Evolutionary conservation across 2,888 invertebrate species (phyloP), one percentile per base, ranked within the genome.

Genomic region (Neria commutata): DNA sequence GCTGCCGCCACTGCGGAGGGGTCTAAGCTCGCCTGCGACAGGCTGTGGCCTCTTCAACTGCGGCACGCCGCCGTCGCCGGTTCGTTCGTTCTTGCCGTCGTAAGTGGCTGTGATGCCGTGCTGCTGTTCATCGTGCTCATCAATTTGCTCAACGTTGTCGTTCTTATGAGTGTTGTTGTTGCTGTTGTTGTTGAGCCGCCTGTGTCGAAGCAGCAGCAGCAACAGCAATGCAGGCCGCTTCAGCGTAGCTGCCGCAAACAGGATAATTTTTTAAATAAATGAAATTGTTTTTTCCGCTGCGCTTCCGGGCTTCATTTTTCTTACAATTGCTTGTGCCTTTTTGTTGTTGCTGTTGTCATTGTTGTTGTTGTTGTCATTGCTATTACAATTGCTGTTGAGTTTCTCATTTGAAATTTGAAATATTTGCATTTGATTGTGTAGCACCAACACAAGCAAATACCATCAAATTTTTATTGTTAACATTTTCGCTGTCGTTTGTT

Each of bases 341-440:
- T 50, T 19, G 46, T 21, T 5, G 4, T 46, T 6, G 60, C 47
- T 62, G 50, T 45, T 49, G 49, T 24, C 58, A 26, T 14, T 58
- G 60, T 29, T 17, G 40, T n/a, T 23, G 48, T 16, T 23, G 24
- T 33, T 53, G 50, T 29, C 29, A 26, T 46, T 50, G 23, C 29
- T 46, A 24, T 19, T 23, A 24, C 37, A 3, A 16, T 25, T 34
- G 14, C 24, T 19, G 16, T 47, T n/a, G n/a, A n/a, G n/a, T n/a
- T n/a, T n/a, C n/a, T n/a, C n/a, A n/a, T n/a, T n/a, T n/a, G n/a
- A n/a, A n/a, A n/a, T n/a, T n/a, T 62, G 55, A 56, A 66, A 67
- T 70, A 72, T 69, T 70, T 66, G 63, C 67, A 70, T 69, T 71
- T 63, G 60, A 70, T 66, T 68, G 64, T 70, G 62, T 56, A 61